These are phyloP conservation scores for Bryconaethiops microstoma DNA, from an alignment of 2,797 vertebrate species.

Conservation along the genomic window DNA sequence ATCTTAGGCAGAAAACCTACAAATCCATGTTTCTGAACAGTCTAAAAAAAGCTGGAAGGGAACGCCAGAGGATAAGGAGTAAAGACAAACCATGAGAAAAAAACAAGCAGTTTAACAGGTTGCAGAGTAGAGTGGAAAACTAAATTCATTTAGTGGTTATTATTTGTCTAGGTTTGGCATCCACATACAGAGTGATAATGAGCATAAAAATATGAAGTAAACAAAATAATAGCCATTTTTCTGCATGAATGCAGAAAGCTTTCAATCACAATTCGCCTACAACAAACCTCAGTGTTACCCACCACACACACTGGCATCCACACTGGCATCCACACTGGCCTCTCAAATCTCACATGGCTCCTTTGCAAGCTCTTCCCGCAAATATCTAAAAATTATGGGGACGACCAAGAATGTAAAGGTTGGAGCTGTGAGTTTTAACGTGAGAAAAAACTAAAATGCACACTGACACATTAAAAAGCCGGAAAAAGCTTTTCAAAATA, in stretches of 20 bases:
- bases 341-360: conserved; percentile 64
- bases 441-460: conserved; percentile 78
- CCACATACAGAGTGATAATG: conserved; percentile 72
- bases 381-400: conserved; percentile 71
- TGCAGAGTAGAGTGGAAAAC: conserved; percentile 4
- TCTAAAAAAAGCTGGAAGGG: conserved; percentile 62
- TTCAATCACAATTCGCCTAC: conserved; percentile 61
- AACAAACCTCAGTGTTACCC: conserved; percentile 60
- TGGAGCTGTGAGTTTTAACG: conserved; percentile 63
- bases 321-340: not conserved
- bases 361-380: conserved; percentile 67
- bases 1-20: conserved; percentile 66
- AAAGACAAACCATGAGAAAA: conserved; percentile 17
- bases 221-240: conserved; percentile 70
- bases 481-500: conserved; percentile 79
- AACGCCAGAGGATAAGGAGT: conserved; percentile 29
- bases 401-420: conserved; percentile 66
- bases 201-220: conserved; percentile 69
- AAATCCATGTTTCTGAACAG: conserved; percentile 69
- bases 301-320: no score
- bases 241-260: conserved; percentile 72
- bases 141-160: conserved; percentile 34
- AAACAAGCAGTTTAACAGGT: not conserved
- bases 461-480: conserved; percentile 73
- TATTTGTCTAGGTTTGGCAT: conserved; percentile 74